Evolutionary conservation across 23 tunicate genomes (phyloP), one percentile per base, ranked within the genome.

Genomic region (Trididemnum clinides): DNA sequence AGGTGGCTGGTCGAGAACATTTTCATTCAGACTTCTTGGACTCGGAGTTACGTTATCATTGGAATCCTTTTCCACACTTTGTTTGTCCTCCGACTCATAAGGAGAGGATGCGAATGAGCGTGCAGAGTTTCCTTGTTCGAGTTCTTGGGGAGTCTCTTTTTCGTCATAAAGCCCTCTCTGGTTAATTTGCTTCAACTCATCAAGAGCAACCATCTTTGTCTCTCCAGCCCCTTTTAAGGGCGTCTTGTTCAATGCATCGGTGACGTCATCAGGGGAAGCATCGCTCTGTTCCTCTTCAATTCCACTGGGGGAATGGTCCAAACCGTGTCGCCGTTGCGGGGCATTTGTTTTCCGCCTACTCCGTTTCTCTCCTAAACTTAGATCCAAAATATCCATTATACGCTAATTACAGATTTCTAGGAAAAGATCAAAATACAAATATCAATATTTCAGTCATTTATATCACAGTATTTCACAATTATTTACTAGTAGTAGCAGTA

Each of bases 301-400:
- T 10, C 20, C 66, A 10, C 20, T n/a, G 66, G 25, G 25, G n/a
- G n/a, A n/a, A 4, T 59, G 21, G 1, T 20, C 75, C 34, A 6
- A 3, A 5, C 19, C 80, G 28, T 90, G 86, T 28, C 95, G 39
- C 72, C 95, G 80, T 38, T 85, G 89, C 1, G 95, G 95, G 2
- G 76, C 72, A 0, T 82, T 64, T 0, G 89, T 74, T 73, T 90
- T 90, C 63, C 95, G 30, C 2, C 95, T 82, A 54, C 86, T 90
- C n/a, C 85, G 64, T 49, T 90, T 90, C 80, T 90, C 95, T 23
- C 89, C 95, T 18, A 88, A 72, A 63, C 90, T 85, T 37, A 90
- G 36, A 49, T 90, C 95, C 0, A 90, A 63, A 1, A 72, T 78
- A 72, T 90, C 95, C 95, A 90, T 90, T n/a, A n/a, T n/a, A n/a